Evolutionary conservation across 2,888 invertebrate species (phyloP).

Genomic region (Marronus borbonicus): DNA sequence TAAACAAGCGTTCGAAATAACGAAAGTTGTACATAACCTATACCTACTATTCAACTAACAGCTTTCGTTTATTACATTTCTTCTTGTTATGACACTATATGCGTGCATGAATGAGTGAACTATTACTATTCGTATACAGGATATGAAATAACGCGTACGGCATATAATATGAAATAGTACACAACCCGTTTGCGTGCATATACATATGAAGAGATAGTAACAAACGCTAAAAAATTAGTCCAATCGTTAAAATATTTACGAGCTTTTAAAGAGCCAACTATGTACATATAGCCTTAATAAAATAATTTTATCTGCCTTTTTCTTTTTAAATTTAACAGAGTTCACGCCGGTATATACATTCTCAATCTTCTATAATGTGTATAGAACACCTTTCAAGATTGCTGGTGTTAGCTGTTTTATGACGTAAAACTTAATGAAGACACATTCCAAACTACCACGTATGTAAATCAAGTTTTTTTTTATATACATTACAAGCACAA

Average conservation of each 20-base stretch:
- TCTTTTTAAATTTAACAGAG: neutral
- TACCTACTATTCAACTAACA: slow-evolving; percentile 33
- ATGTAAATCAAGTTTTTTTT: slow-evolving; percentile 14
- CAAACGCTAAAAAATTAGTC: neutral
- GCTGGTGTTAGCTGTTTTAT: slow-evolving; percentile 2
- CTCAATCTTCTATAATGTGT: neutral
- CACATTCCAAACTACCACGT: slow-evolving; percentile 18
- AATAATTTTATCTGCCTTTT: neutral
- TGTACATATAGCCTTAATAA: neutral
- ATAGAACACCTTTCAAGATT: slow-evolving; percentile 17
- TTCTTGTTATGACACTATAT: slow-evolving; percentile 14
- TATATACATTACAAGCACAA: neutral
- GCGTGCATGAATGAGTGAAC: neutral
- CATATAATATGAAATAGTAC: no score
- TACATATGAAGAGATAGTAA: neutral
- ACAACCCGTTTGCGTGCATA: no score
- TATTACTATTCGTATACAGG: slow-evolving; percentile 5
- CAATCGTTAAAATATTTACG: neutral
- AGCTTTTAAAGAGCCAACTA: neutral
- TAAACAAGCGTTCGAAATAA: slow-evolving; percentile 35
- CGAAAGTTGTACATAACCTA: slow-evolving; percentile 41
- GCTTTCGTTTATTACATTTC: slow-evolving; percentile 18
- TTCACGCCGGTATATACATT: neutral
- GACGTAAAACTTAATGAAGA: slow-evolving; percentile 17
- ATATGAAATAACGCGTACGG: neutral